phyloP scores from a whole-genome alignment of 2,797 vertebrate species.

The Craterocephalus amniculus region DNA sequence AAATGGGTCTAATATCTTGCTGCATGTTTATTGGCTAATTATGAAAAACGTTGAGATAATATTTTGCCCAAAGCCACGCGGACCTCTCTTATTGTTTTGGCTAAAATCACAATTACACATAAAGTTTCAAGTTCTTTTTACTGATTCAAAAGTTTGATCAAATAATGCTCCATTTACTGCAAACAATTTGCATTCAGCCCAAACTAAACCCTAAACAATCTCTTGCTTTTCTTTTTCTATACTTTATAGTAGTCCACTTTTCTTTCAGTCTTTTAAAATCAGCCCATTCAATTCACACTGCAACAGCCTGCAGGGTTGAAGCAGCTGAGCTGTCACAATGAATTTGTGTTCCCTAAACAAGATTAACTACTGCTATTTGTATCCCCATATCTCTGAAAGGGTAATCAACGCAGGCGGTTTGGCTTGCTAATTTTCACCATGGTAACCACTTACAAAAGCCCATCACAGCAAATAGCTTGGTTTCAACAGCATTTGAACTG shows the following conservation, averaged over 20 bases:
- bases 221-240: slow-evolving; percentile 26
- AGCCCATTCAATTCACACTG: slow-evolving; percentile 70
- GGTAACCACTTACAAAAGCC: slow-evolving; percentile 71
- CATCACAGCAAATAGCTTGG: slow-evolving; percentile 60
- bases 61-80: slow-evolving; percentile 53
- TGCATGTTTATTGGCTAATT: slow-evolving; percentile 82
- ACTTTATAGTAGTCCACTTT: slow-evolving; percentile 45
- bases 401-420: slow-evolving; percentile 77
- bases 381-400: slow-evolving; percentile 76
- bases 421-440: slow-evolving; percentile 78
- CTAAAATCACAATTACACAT: slow-evolving; percentile 48
- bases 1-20: slow-evolving; percentile 74
- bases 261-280: slow-evolving; percentile 67
- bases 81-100: slow-evolving; percentile 42
- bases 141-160: slow-evolving; percentile 48
- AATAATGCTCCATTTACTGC: slow-evolving; percentile 24
- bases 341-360: slow-evolving; percentile 80
- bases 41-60: slow-evolving; percentile 72
- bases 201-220: slow-evolving; percentile 51
- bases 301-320: slow-evolving; percentile 66
- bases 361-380: slow-evolving; percentile 83
- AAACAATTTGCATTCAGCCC: slow-evolving; percentile 62
- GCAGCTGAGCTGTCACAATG: slow-evolving; percentile 77
- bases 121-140: slow-evolving; percentile 39
- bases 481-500: slow-evolving; percentile 46